Base-by-base conservation (phyloP, 2,888 invertebrate species). In the Dichetophora obliterata region DNA sequence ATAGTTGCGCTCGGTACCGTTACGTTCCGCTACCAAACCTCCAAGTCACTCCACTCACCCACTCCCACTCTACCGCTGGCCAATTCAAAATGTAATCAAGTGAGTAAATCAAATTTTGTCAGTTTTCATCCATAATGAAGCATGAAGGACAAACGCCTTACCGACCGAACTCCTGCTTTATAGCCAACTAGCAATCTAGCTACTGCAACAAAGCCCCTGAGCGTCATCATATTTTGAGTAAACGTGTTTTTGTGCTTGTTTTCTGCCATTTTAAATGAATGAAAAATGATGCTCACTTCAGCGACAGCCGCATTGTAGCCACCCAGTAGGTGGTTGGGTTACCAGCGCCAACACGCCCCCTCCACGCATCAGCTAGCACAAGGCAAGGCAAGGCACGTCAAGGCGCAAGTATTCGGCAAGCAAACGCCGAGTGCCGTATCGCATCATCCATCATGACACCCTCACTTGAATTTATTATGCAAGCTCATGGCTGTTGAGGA, bases 21-120 rank as follows among this genome's bases (percentile, higher is more conserved):
- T 3, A 54, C n/a, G n/a, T 14, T 34, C 37, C n/a, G 34, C 61
- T 37, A 75, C 50, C 6, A 52, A n/a, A 24, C 4, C 31, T 27
- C 69, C 8, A 43, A 52, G 31, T 54, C 48, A 52, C 16, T 34
- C 37, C n/a, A 14, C 14, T 50, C 50, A 19, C 50, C 22, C n/a
- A 3, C 14, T 2, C 37, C 9, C 22, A 11, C 6, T 3, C 37
- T 11, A 11, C 54, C 31, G 57, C 59, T 22, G 61, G 63, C 54
- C 66, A 59, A 66, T 72, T 73, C 68, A 72, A 75, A 74, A 78
- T 74, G 82, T 84, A 86, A 86, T 85, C 86, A 86, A 86, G 86
- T 85, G 86, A 85, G 86, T 85, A 86, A 86, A 86, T 86, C 85
- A 86, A 85, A 86, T 86, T 85, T 85, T 84, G 84, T 86, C 86